Base-by-base conservation (phyloP, 1,140 invertebrate species). In the Octopus sinensis region DNA sequence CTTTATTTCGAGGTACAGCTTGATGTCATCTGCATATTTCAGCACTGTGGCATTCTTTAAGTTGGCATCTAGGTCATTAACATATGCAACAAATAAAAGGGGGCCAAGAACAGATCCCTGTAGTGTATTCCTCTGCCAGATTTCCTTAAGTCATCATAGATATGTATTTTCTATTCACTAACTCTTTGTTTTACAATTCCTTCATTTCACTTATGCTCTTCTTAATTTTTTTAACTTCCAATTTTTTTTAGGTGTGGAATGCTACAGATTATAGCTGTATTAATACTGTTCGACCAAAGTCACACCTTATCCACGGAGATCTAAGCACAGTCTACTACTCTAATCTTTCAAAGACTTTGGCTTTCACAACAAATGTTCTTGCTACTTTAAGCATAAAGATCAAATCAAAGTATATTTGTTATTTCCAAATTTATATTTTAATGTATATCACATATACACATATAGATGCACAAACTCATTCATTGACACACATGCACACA, bases 221-320 rank as follows among this genome's bases (percentile, higher is more conserved):
- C 7, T 12, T 43, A 43, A 43, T 43, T 43, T 43, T 43, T 43
- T 43, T 43, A 43, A 43, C 30, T 43, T 43, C 3, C 30, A 43
- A 43, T 43, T 43, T 43, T 43, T 76, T 83, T 9, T 79, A 91
- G 90, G 87, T 91, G 5, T 91, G 91, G 91, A 90, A 91, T 80
- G 88, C 89, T 13, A 87, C 89, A 73, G 90, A 91, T 81, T 90
- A 91, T 52, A 90, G 86, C 75, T 90, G 89, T 83, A 81, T 91
- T 78, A 80, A 90, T 78, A 90, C 90, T 9, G 83, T 91, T 7
- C 84, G 90, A 62, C 90, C 90, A 23, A 91, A 91, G 82, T 86
- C 88, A 84, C 90, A 91, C 85, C 88, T 89, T 78, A 91, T 91
- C 53, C 86, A 87, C 23, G 91, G 90, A 9, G 89, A 91, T 68